These are phyloP conservation scores for Numenius arquata DNA, from an alignment of 2,113 vertebrate species.

Conservation along the genomic window DNA sequence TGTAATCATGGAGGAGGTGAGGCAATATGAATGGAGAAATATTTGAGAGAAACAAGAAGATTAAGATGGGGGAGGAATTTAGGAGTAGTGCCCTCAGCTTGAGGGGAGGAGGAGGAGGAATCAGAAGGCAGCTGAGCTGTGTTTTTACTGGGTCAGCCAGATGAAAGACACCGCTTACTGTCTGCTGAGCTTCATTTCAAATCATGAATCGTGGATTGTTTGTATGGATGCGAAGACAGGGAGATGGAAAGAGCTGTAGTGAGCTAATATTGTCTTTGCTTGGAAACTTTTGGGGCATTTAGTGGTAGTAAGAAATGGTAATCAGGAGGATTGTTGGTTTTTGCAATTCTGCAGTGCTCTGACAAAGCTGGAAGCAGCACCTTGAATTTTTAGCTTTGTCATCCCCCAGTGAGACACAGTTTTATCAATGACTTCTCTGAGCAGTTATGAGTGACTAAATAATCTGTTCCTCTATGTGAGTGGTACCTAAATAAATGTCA, in stretches of 20 bases:
- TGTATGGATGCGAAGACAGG: background rate
- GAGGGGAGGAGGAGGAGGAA: background rate
- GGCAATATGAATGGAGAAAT: background rate
- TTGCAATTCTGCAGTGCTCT: background rate
- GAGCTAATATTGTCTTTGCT: background rate
- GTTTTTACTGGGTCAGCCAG: background rate
- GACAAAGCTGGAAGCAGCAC: background rate
- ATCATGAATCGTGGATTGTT: background rate
- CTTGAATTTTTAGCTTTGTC: background rate
- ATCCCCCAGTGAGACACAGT: background rate
- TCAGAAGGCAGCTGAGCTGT: background rate
- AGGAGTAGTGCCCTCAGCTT: fast-evolving
- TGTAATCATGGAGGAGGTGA: background rate
- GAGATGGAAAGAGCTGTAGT: background rate
- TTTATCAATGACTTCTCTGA: background rate
- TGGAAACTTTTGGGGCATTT: background rate
- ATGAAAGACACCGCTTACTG: background rate
- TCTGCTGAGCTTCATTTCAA: background rate
- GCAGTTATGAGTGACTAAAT: background rate
- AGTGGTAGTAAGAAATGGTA: background rate
- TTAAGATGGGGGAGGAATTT: background rate
- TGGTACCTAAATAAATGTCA: background rate
- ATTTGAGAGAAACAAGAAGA: background rate
- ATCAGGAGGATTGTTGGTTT: background rate
- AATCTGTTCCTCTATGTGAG: background rate